Evolutionary conservation across 2,113 vertebrate genomes (phyloP), one percentile per base, ranked within the genome.

Genomic region (Phylloscopus whistleri): DNA sequence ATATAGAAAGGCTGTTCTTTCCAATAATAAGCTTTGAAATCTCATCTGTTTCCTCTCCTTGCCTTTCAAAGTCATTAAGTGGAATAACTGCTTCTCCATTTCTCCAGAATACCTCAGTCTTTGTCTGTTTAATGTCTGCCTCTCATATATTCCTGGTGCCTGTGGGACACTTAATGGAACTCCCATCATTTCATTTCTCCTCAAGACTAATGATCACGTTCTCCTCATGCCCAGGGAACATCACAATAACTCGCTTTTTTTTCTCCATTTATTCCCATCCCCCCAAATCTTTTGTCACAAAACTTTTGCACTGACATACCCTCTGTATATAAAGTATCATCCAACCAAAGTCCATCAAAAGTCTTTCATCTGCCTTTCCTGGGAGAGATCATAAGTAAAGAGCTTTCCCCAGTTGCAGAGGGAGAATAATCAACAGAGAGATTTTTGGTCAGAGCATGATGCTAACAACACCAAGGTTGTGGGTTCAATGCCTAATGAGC

Each of bases 31-130:
- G 41, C 52, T 93, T 94, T 64, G 28, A 90, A 93, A 90, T 10
- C 59, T 88, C 79, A 87, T 94, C 63, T 81, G 64, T 84, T 96
- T 89, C 52, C 64, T 72, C 44, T 88, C 56, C 37, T 96, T 89
- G 72, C 89, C 89, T 80, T 93, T 92, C 52, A 62, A 75, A 96
- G 84, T 58, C 44, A 92, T 84, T 89, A 93, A 85, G 43, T 78
- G 33, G 52, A 94, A 72, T 70, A 94, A 84, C 53, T 35, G 60
- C 92, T 64, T 33, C 83, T 84, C 73, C 66, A 48, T 75, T 89
- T 84, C 89, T 92, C 48, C 73, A 87, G 68, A 93, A 84, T 52
- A 88, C 23, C 79, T 84, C 2, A 0, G 55, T 77, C 72, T 91
- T 91, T 55, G 39, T 67, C 89, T 92, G 39, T 49, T 94, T 88